A percentile compares a stretch with the other conserved stretches of the same genome.
Evolutionary conservation across 2,113 vertebrate species (phyloP).

Genomic region (Apodemus sylvaticus): DNA sequence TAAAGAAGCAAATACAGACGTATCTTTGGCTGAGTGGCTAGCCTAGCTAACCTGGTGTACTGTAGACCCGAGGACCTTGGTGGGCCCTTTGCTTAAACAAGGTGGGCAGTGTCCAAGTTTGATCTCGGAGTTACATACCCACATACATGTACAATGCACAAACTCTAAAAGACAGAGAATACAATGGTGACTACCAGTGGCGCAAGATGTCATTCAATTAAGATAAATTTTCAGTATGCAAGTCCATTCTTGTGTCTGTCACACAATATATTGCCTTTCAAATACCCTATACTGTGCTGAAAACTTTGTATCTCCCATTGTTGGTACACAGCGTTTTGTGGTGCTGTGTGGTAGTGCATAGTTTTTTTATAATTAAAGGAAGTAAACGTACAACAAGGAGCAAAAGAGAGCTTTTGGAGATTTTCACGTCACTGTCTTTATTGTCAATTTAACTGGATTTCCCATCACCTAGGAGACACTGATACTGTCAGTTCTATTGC

Average conservation of each 20-base stretch:
- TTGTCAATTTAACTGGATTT: neutral
- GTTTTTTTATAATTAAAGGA: neutral
- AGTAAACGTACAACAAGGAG: neutral
- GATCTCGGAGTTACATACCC: neutral
- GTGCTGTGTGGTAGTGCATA: neutral
- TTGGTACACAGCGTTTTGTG: neutral
- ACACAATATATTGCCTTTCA: too few species aligned
- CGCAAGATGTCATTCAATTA: neutral
- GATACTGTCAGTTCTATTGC: neutral
- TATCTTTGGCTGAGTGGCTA: neutral
- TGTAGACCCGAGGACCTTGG: neutral
- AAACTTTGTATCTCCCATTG: neutral
- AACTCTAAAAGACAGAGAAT: neutral
- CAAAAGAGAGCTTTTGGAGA: neutral
- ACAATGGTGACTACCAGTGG: neutral
- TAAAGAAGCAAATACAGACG: neutral
- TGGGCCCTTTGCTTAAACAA: neutral
- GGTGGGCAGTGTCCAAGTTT: neutral
- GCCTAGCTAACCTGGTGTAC: neutral
- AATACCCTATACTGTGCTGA: neutral
- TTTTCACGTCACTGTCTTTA: neutral
- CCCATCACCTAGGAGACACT: neutral
- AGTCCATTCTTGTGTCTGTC: neutral
- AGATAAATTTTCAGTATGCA: neutral
- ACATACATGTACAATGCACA: neutral